Conservation (phyloP, 2,888 invertebrate genomes). For the Galerucella nymphaeae region DNA sequence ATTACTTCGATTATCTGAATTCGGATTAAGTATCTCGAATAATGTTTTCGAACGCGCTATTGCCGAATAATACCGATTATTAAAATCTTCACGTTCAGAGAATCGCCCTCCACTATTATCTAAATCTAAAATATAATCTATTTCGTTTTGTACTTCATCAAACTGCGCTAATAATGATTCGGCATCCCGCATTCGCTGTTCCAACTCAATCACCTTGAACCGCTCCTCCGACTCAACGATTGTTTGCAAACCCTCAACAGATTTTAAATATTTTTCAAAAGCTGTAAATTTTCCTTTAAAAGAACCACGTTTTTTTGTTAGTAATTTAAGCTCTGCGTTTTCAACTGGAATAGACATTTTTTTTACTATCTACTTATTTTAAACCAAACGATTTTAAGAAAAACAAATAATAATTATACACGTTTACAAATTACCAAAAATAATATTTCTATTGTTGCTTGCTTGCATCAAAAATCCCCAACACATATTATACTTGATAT, state of each 20-base stretch:
- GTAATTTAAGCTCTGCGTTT: neutral
- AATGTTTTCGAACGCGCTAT: no score
- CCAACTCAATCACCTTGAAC: no score
- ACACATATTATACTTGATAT: no score
- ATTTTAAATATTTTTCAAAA: conserved; percentile 6
- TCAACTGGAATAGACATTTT: neutral
- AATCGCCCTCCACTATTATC: no score
- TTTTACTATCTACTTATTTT: neutral
- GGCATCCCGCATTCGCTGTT: no score
- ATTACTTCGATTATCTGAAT: no score
- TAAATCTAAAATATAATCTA: no score
- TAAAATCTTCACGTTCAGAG: no score
- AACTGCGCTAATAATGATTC: no score
- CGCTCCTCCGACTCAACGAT: neutral
- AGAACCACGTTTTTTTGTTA: conserved; percentile 2
- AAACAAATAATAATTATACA: neutral
- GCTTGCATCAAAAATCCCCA: neutral
- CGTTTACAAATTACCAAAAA: neutral
- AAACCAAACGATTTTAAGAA: neutral
- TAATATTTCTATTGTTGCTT: neutral
- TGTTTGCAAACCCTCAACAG: conserved; percentile 4
- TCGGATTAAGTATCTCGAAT: no score
- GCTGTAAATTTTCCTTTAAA: neutral
- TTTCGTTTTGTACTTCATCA: no score
- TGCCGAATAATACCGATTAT: no score